A percentile compares a stretch with the other conserved stretches of the same genome.
Conservation (phyloP, 2,888 invertebrate species). For the Mythimna vitellina region DNA sequence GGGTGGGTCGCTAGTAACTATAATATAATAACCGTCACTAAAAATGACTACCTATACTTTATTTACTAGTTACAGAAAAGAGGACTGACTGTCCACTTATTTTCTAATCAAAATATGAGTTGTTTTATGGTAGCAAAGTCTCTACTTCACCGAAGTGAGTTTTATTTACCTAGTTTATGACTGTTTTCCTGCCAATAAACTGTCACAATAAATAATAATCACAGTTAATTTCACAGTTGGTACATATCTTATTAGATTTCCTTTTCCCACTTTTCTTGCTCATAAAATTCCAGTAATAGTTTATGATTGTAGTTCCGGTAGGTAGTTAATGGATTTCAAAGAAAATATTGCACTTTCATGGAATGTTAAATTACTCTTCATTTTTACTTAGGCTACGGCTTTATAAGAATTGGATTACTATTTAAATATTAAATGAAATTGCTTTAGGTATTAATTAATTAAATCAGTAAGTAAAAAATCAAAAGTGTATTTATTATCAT, state of each 20-base stretch:
- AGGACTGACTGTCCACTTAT: background rate
- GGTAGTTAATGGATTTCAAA: background rate
- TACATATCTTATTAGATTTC: slow-evolving; percentile 7
- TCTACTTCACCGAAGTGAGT: background rate
- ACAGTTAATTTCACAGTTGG: background rate
- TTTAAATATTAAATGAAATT: background rate
- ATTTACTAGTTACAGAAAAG: background rate
- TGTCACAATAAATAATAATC: slow-evolving; percentile 7
- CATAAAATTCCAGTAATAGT: background rate
- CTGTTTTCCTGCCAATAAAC: slow-evolving; percentile 8
- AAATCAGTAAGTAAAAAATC: too few relatives aligned
- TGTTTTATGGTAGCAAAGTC: background rate
- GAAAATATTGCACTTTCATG: background rate
- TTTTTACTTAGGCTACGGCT: background rate
- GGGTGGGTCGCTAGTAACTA: too few relatives aligned
- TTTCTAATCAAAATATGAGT: background rate
- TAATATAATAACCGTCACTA: background rate
- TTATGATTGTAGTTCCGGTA: background rate
- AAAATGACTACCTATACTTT: background rate
- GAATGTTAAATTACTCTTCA: background rate
- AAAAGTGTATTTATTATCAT: too few relatives aligned
- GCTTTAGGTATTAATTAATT: background rate
- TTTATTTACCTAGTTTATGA: background rate
- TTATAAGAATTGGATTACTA: background rate
- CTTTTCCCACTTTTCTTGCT: slow-evolving; percentile 11